phyloP scores from a whole-genome alignment of 1,140 invertebrate species.

The Acromyrmex echinatior region DNA sequence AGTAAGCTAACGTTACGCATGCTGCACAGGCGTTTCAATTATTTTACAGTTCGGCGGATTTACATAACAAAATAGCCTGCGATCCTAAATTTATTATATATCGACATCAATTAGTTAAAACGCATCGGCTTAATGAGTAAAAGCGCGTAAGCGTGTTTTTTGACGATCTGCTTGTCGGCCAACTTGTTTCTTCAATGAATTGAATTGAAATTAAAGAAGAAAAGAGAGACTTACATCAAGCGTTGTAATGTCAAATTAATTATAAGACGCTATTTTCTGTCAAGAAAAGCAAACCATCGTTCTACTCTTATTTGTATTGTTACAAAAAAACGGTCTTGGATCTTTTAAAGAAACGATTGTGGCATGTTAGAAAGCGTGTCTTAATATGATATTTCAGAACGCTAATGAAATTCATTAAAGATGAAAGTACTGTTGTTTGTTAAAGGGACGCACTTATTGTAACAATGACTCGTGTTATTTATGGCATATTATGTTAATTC shows the following conservation, averaged over 20 bases:
- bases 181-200: background rate
- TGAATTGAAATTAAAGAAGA: too few relatives aligned
- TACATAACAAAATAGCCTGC: slow-evolving; percentile 40
- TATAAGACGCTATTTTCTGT: background rate
- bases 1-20: background rate
- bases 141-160: background rate
- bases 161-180: background rate
- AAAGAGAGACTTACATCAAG: background rate
- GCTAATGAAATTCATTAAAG: background rate
- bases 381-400: background rate
- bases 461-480: background rate
- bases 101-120: slow-evolving; percentile 46
- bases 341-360: background rate
- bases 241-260: background rate
- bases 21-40: slow-evolving; percentile 41
- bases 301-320: background rate
- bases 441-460: background rate
- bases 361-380: background rate
- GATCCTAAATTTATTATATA: slow-evolving; percentile 43
- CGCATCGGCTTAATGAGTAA: background rate
- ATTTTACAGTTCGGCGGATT: slow-evolving; percentile 57
- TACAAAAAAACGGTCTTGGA: background rate
- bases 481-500: slow-evolving; percentile 33
- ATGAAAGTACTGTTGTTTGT: background rate
- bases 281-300: background rate